Evolutionary conservation across 1,140 invertebrate genomes (phyloP).

Genomic region (Berghia stephanieae): DNA sequence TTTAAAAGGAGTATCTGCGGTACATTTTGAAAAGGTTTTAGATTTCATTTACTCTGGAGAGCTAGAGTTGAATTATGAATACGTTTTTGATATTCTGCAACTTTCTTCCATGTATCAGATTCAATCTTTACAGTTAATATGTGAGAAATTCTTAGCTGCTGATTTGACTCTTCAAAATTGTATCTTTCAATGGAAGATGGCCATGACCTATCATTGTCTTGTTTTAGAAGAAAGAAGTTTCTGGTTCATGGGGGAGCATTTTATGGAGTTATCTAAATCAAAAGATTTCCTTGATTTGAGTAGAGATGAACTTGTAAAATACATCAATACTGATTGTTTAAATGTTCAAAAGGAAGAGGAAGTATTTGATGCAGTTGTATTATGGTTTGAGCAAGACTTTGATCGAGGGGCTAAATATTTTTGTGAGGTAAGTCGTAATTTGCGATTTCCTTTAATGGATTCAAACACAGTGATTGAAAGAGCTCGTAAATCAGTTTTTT

Average conservation of each 20-base stretch:
- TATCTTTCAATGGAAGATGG: constrained; percentile 87
- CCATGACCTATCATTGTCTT: constrained; percentile 76
- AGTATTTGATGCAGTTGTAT: constrained; percentile 40
- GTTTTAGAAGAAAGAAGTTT: constrained; percentile 36
- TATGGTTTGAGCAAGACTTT: constrained; percentile 43
- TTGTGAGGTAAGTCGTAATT: constrained; percentile 27
- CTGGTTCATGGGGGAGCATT: constrained; percentile 44
- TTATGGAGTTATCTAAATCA: constrained; percentile 36
- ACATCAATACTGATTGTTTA: constrained; percentile 48
- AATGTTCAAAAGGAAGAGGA: constrained; percentile 49
- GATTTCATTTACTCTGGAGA: constrained; percentile 43
- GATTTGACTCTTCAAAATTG: constrained; percentile 92
- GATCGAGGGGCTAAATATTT: constrained; percentile 26
- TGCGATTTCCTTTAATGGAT: constrained; percentile 37
- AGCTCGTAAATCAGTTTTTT: not conserved
- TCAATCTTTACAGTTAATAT: constrained; percentile 82
- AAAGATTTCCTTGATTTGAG: constrained; percentile 45
- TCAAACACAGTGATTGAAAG: constrained; percentile 20
- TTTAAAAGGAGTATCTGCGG: constrained; percentile 35
- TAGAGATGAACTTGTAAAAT: constrained; percentile 41
- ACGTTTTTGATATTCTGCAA: constrained; percentile 82
- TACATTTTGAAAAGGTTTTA: constrained; percentile 38
- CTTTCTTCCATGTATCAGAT: constrained; percentile 87
- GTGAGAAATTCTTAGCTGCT: constrained; percentile 85
- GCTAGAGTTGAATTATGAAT: constrained; percentile 56